Percentiles rank a stretch among this genome's conserved stretches.
Conservation (phyloP, 2,113 vertebrate species). For the Microcebus lehilahytsara region DNA sequence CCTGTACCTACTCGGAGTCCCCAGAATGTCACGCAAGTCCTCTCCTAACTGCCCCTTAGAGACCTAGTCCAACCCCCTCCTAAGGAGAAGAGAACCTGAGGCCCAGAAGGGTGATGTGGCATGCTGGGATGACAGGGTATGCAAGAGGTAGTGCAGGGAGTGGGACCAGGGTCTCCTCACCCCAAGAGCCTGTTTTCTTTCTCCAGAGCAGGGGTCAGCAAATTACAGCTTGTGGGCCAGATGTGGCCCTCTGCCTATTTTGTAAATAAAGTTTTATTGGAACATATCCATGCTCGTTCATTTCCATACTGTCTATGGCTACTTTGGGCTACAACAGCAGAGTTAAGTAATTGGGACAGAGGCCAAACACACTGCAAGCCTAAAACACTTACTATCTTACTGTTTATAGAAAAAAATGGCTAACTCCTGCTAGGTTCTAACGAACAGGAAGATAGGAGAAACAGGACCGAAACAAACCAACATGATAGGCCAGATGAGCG, state of each 20-base stretch:
- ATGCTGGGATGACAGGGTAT: background rate
- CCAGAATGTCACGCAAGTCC: background rate
- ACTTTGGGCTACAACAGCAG: background rate
- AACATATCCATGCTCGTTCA: background rate
- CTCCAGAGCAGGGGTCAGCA: background rate
- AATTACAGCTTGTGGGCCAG: background rate
- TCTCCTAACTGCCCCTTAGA: background rate
- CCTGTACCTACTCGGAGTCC: background rate
- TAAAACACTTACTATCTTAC: background rate
- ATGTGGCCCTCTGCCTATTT: background rate
- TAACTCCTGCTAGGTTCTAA: background rate
- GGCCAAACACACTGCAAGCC: accelerated
- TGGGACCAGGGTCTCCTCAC: background rate
- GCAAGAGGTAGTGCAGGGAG: background rate
- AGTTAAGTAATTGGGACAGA: background rate
- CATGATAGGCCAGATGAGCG: background rate
- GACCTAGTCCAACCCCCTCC: background rate
- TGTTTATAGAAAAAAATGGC: background rate
- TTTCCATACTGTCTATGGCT: background rate
- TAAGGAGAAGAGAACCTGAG: background rate
- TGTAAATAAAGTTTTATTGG: constrained; percentile 12
- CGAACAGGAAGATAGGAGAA: background rate
- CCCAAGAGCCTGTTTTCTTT: background rate
- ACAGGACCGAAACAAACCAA: background rate
- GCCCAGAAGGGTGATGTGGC: background rate